A percentile compares a stretch with the other conserved stretches of the same genome.
Evolutionary conservation across 1,140 invertebrate genomes (phyloP).

Genomic region (Lasaia peninsularis): DNA sequence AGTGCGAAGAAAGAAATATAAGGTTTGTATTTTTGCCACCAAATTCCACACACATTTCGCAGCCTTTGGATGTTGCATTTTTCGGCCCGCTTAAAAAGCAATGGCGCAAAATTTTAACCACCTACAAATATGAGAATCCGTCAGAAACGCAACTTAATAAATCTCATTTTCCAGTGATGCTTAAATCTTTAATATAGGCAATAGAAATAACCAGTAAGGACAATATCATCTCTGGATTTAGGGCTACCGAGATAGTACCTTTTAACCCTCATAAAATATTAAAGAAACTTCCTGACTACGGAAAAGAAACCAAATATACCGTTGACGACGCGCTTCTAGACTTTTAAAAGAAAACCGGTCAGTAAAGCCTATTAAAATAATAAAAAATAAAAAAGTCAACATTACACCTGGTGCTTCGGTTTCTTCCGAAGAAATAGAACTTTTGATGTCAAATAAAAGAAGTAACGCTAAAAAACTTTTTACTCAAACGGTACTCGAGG

Average conservation of each 20-base stretch:
- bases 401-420: background rate
- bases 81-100: too few relatives aligned
- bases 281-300: background rate
- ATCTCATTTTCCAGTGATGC: too few relatives aligned
- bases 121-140: too few relatives aligned
- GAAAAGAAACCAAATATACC: background rate
- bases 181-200: too few relatives aligned
- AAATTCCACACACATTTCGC: too few relatives aligned
- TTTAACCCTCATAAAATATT: background rate
- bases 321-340: background rate
- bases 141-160: too few relatives aligned
- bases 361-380: background rate
- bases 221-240: background rate
- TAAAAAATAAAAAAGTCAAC: background rate
- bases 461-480: background rate
- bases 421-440: background rate
- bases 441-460: slow-evolving; percentile 1
- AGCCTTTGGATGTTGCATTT: too few relatives aligned
- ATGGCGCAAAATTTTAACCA: too few relatives aligned
- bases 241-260: background rate
- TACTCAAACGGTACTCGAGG: background rate
- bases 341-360: background rate
- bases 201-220: background rate
- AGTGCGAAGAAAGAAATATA: too few relatives aligned
- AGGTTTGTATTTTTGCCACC: too few relatives aligned